Evolutionary conservation across 1,140 invertebrate species (phyloP), one percentile per base, ranked within the genome.

Genomic region (Marisa cornuarietis): DNA sequence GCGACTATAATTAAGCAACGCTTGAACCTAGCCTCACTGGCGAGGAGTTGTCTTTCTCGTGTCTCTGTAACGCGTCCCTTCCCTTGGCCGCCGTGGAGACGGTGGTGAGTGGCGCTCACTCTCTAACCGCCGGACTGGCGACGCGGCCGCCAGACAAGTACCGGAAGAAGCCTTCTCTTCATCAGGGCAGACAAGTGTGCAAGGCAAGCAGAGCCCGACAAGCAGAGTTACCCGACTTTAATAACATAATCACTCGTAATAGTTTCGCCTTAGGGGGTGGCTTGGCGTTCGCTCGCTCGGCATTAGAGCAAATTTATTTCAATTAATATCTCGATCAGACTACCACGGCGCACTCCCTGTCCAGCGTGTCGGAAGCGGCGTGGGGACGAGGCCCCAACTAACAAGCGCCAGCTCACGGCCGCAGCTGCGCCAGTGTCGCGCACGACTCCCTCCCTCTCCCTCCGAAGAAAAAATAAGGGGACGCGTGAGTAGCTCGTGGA

Each of bases 191-290:
- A 54, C 71, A 51, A 73, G 49, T 52, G 26, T 26, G 42, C 24
- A n/a, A 31, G 65, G 65, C 71, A 54, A 73, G 71, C 71, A 24
- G 52, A 73, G 9, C 5, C 69, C n/a, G 52, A 54, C 26, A 10
- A 49, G 74, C 58, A 11, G 62, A 76, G 74, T 76, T 76, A 76
- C 74, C 74, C 74, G 24, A 26, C 74, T 76, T 76, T 76, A 65
- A 76, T 65, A 65, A 76, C 74, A 65, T 76, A 76, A 76, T 76
- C 74, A 63, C 42, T 66, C 16, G 62, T 76, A 76, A 76, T 76
- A 63, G 74, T 62, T 13, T 68, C 61, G 61, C 74, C 61, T 66
- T 63, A 49, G 61, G 73, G 73, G 58, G 73, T 42, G 26, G 26
- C 11, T 58, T 26, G n/a, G 26, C 74, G 31, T 31, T 65, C 20